A percentile compares a stretch with the other conserved stretches of the same genome.
Conservation (phyloP, 2,113 vertebrate species). For the Dunckerocampus dactyliophorus region DNA sequence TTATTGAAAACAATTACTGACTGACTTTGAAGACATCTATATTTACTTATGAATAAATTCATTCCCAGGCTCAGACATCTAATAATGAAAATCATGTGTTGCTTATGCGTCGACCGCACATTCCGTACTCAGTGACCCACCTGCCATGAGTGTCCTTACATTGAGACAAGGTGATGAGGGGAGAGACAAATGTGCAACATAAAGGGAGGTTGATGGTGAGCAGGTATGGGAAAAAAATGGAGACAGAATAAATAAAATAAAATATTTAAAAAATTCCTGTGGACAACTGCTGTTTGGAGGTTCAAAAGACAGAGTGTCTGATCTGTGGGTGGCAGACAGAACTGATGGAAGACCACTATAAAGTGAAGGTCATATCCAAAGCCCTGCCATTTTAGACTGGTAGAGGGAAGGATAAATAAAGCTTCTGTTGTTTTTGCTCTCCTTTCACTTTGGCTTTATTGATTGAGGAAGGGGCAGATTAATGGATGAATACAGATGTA, state of each 20-base stretch:
- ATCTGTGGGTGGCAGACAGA: conserved; percentile 60
- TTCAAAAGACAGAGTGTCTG: conserved; percentile 39
- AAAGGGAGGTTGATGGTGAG: conserved; percentile 21
- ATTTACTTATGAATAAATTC: too few species aligned
- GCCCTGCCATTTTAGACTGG: conserved; percentile 56
- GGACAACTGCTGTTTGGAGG: conserved; percentile 24
- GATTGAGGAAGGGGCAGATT: conserved; percentile 12
- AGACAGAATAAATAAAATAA: conserved; percentile 8
- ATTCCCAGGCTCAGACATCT: too few species aligned
- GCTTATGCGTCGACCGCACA: conserved; percentile 1
- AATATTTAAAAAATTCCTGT: conserved; percentile 23
- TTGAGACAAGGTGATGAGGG: conserved; percentile 10
- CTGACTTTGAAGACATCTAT: too few species aligned
- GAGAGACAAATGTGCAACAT: not conserved
- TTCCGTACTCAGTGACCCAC: not conserved
- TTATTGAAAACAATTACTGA: too few species aligned
- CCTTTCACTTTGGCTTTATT: conserved; percentile 34
- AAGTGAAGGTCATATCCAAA: conserved; percentile 64
- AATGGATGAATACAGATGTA: conserved; percentile 25
- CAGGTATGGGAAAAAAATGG: not conserved
- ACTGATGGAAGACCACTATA: conserved; percentile 59
- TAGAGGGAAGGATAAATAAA: conserved; percentile 56
- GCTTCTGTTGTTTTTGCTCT: conserved; percentile 12
- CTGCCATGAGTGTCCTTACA: conserved; percentile 8
- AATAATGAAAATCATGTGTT: conserved; percentile 12